Evolutionary conservation across 2,888 invertebrate species (phyloP).

Genomic region (Minunthozetes semirufus): DNA sequence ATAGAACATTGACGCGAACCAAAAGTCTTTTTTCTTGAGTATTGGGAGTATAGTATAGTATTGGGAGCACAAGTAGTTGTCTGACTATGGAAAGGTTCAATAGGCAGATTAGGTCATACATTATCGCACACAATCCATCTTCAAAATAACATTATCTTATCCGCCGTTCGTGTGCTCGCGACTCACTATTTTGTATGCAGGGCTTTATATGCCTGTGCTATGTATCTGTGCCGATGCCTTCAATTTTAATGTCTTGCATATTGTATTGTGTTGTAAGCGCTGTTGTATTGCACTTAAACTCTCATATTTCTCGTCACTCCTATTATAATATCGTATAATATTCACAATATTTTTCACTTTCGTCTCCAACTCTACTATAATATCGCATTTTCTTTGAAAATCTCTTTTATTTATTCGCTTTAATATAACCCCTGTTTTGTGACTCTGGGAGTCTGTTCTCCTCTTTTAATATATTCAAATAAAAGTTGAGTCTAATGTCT

Average conservation of each 20-base stretch:
- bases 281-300: constrained; percentile 30
- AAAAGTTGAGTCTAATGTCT: too few relatives aligned
- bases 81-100: constrained; percentile 3
- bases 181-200: neutral
- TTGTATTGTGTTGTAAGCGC: constrained; percentile 8
- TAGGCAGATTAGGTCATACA: constrained; percentile 31
- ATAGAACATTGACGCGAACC: constrained; percentile 26
- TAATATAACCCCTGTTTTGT: too few relatives aligned
- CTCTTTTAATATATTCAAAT: too few relatives aligned
- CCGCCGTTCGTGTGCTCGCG: constrained; percentile 10
- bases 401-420: neutral
- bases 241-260: constrained; percentile 15
- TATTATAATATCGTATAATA: constrained; percentile 24
- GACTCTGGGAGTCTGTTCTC: too few relatives aligned
- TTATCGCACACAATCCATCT: constrained; percentile 31
- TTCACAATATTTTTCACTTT: constrained; percentile 12
- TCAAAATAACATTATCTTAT: constrained; percentile 32
- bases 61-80: neutral
- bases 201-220: neutral
- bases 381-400: neutral
- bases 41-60: neutral
- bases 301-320: constrained; percentile 8
- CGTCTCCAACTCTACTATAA: neutral
- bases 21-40: constrained; percentile 12
- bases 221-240: neutral